These are phyloP conservation scores for Meandrusa payeni DNA, from an alignment of 2,888 invertebrate genomes.

Conservation along the genomic window DNA sequence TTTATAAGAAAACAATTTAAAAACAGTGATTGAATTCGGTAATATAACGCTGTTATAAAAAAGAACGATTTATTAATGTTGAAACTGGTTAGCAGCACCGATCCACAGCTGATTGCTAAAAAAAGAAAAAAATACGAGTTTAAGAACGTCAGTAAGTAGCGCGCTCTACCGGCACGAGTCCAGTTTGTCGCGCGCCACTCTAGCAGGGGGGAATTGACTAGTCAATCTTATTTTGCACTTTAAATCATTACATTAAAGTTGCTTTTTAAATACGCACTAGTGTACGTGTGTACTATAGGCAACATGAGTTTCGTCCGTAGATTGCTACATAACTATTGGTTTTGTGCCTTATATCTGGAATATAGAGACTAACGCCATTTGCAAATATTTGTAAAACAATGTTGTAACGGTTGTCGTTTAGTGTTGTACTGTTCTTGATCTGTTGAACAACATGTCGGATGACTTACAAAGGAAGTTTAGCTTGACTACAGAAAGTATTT, in stretches of 20 bases:
- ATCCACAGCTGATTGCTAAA: conserved; percentile 23
- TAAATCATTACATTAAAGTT: background rate
- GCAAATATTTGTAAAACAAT: background rate
- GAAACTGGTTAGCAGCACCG: conserved; percentile 16
- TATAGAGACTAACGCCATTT: conserved; percentile 4
- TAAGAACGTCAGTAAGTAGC: conserved; percentile 22
- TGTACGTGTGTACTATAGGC: conserved; percentile 20
- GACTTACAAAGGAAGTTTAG: conserved; percentile 23
- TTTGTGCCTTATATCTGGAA: background rate
- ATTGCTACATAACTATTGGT: background rate
- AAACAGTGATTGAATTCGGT: no score
- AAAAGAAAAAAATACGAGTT: conserved; percentile 18
- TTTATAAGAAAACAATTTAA: no score
- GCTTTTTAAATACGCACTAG: background rate
- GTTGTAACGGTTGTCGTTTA: conserved; percentile 14
- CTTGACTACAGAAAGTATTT: conserved; percentile 21
- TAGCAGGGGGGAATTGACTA: conserved; percentile 8
- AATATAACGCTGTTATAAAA: background rate
- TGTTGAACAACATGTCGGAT: conserved; percentile 24
- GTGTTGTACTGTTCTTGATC: conserved; percentile 21
- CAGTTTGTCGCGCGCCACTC: conserved; percentile 21
- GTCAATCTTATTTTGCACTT: background rate
- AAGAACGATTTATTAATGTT: conserved; percentile 5
- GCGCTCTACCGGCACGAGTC: conserved; percentile 22
- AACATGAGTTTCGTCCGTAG: conserved; percentile 1